Percentiles rank a stretch among this genome's conserved stretches.
Evolutionary conservation across 2,113 vertebrate species (phyloP).

Genomic region (Anguilla japonica): DNA sequence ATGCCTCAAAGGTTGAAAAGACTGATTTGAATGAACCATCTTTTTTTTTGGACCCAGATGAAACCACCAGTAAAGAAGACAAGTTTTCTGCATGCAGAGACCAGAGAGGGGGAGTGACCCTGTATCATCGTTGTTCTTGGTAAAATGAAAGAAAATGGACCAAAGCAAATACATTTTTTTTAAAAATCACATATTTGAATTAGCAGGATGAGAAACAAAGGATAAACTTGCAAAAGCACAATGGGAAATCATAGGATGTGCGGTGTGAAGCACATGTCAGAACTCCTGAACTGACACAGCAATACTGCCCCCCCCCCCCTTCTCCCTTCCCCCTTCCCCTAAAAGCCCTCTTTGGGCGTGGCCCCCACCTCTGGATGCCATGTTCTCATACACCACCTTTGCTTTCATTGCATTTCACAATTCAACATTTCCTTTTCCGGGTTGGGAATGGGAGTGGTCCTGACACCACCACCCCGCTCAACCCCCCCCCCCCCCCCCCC

Average conservation of each 20-base stretch:
- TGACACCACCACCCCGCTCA: neutral
- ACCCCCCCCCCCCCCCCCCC: neutral
- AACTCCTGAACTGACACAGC: neutral
- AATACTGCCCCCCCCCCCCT: neutral
- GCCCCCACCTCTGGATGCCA: too few relatives aligned
- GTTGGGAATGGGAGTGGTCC: neutral
- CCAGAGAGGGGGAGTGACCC: slow-evolving; percentile 37
- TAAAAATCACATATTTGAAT: slow-evolving; percentile 11
- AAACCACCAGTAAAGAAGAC: neutral
- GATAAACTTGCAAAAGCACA: slow-evolving; percentile 4
- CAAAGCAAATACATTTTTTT: slow-evolving; percentile 22
- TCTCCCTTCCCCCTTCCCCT: neutral
- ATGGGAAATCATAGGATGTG: neutral
- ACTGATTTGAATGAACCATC: neutral
- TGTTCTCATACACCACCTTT: too few relatives aligned
- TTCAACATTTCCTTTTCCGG: too few relatives aligned
- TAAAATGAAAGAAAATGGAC: slow-evolving; percentile 24
- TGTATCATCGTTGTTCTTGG: slow-evolving; percentile 52
- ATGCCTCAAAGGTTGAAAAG: neutral
- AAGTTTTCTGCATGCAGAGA: slow-evolving; percentile 47
- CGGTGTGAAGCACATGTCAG: neutral
- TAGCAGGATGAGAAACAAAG: slow-evolving; percentile 36
- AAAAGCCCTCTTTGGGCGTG: too few relatives aligned
- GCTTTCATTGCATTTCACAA: too few relatives aligned
- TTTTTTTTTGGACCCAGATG: neutral